A percentile compares a stretch with the other conserved stretches of the same genome.
Conservation (phyloP, 1,140 invertebrate genomes). For the Pygmarrhopalites habei region DNA sequence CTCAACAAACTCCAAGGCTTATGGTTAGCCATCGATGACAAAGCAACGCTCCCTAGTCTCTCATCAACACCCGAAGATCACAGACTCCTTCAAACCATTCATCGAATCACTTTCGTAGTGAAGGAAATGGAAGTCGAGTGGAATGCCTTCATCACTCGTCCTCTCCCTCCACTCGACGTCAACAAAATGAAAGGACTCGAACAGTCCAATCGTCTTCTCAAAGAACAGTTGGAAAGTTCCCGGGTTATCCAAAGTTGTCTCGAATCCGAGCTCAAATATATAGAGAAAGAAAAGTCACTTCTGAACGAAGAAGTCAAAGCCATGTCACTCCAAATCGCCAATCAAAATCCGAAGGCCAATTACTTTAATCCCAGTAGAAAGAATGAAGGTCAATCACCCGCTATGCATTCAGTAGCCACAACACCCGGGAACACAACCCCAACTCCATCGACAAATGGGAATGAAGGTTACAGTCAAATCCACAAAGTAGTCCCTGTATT, state of each 20-base stretch:
- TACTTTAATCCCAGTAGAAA: too few relatives aligned
- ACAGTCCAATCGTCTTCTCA: slow-evolving; percentile 7
- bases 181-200: slow-evolving; percentile 9
- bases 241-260: slow-evolving; percentile 11
- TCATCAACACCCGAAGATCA: neutral
- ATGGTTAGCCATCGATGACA: slow-evolving; percentile 8
- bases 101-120: slow-evolving; percentile 9
- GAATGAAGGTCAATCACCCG: too few relatives aligned
- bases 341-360: too few relatives aligned
- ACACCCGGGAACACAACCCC: too few relatives aligned
- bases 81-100: slow-evolving; percentile 9
- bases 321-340: slow-evolving; percentile 16
- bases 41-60: neutral
- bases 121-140: slow-evolving; percentile 24
- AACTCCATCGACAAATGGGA: too few relatives aligned
- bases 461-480: too few relatives aligned
- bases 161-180: neutral
- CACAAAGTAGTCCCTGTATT: too few relatives aligned
- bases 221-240: slow-evolving; percentile 23
- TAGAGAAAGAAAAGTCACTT: slow-evolving; percentile 21
- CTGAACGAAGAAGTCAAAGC: slow-evolving; percentile 20
- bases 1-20: slow-evolving; percentile 1
- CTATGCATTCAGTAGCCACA: too few relatives aligned
- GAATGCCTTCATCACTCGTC: neutral
- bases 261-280: slow-evolving; percentile 24